These are phyloP conservation scores for Girardinus metallicus DNA, from an alignment of 2,797 vertebrate genomes.

Conservation along the genomic window DNA sequence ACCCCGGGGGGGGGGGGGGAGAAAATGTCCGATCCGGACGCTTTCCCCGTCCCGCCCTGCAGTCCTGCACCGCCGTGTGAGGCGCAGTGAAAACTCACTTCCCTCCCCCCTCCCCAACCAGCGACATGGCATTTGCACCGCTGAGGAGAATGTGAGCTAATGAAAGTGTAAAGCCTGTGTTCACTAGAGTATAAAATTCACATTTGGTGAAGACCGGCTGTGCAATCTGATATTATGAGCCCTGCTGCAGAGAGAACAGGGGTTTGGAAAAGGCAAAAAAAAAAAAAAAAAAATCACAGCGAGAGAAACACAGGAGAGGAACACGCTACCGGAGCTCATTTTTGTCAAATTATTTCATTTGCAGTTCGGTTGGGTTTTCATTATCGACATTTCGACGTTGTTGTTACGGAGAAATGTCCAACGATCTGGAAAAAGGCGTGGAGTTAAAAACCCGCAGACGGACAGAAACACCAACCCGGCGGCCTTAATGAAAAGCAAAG, in stretches of 20 bases:
- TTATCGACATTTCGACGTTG: background rate
- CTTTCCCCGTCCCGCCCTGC: conserved; percentile 44
- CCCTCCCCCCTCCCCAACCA: conserved; percentile 54
- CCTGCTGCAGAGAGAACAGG: conserved; percentile 52
- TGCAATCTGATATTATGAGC: conserved; percentile 87
- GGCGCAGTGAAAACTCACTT: conserved; percentile 65
- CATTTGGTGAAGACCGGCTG: conserved; percentile 82
- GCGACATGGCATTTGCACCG: conserved; percentile 84
- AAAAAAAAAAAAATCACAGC: conserved; percentile 37
- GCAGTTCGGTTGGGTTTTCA: conserved; percentile 2
- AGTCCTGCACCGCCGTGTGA: conserved; percentile 62
- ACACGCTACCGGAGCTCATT: conserved; percentile 14
- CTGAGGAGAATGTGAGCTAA: conserved; percentile 88
- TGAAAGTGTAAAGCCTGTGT: conserved; percentile 88
- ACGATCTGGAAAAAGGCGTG: background rate
- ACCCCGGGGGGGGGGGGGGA: conserved; percentile 54
- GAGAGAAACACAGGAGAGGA: conserved; percentile 40
- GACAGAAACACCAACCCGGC: background rate
- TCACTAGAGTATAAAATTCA: conserved; percentile 88
- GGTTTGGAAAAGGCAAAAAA: conserved; percentile 56
- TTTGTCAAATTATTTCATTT: conserved; percentile 2
- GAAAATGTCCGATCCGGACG: conserved; percentile 63
- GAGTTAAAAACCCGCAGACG: conserved; percentile 7
- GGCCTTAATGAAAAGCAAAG: conserved; percentile 12
- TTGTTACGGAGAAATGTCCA: background rate